Evolutionary conservation across 2,797 vertebrate species (phyloP).

Genomic region (Esox masquinongy): DNA sequence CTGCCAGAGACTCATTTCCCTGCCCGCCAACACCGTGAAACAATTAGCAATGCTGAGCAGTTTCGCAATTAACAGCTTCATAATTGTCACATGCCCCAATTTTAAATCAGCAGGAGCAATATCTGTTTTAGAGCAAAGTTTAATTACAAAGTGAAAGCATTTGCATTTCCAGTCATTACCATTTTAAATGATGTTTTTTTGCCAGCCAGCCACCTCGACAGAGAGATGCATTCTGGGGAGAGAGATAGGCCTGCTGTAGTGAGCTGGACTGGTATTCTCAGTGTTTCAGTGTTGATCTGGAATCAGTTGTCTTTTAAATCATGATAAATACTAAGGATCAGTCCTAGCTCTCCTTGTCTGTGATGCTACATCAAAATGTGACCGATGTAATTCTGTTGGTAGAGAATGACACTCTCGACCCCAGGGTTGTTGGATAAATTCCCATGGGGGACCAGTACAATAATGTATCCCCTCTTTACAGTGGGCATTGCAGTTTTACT

Average conservation of each 20-base stretch:
- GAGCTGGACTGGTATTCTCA: background rate
- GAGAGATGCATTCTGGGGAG: slow-evolving; percentile 30
- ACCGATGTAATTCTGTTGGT: background rate
- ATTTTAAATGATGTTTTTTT: slow-evolving; percentile 71
- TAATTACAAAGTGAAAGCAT: slow-evolving; percentile 77
- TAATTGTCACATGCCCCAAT: slow-evolving; percentile 80
- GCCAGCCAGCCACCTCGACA: slow-evolving; percentile 31
- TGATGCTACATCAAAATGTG: background rate
- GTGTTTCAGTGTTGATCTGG: background rate
- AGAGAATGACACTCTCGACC: too few relatives aligned
- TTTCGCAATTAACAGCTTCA: slow-evolving; percentile 79
- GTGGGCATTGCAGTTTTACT: too few relatives aligned
- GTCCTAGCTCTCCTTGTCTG: background rate
- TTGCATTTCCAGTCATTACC: slow-evolving; percentile 71
- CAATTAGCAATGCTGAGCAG: slow-evolving; percentile 81
- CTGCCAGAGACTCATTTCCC: slow-evolving; percentile 71
- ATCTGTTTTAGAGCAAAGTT: slow-evolving; percentile 80
- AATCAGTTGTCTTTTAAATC: background rate
- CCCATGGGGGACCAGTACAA: too few relatives aligned
- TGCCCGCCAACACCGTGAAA: slow-evolving; percentile 65
- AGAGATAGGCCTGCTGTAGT: slow-evolving; percentile 13
- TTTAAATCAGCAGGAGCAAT: slow-evolving; percentile 78
- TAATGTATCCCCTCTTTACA: too few relatives aligned
- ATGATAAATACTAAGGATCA: background rate
- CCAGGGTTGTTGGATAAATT: too few relatives aligned